A percentile compares a stretch with the other conserved stretches of the same genome.
Evolutionary conservation across 2,888 invertebrate species (phyloP).

Genomic region (Agrypnus murinus): DNA sequence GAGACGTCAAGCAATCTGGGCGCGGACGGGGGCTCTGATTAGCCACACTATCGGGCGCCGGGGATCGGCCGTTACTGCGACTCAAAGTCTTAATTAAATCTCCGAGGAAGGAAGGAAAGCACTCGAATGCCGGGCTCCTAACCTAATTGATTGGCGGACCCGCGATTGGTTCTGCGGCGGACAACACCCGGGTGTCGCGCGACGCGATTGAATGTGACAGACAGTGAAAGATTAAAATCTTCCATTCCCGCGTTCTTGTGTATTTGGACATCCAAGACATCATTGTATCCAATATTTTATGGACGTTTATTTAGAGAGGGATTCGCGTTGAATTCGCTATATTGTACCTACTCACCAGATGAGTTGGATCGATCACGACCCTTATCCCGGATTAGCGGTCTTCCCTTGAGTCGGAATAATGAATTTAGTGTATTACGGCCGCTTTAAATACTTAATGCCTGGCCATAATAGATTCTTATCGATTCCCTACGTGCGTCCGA

Average conservation of each 20-base stretch:
- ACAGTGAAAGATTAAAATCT: conserved; percentile 66
- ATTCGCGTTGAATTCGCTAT: conserved; percentile 39
- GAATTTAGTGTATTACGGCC: conserved; percentile 52
- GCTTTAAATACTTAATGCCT: conserved; percentile 51
- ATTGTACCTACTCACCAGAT: conserved; percentile 43
- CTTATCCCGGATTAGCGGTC: conserved; percentile 53
- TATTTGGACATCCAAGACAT: conserved; percentile 62
- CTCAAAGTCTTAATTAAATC: conserved; percentile 69
- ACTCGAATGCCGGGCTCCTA: conserved; percentile 60
- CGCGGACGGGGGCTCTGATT: conserved; percentile 59
- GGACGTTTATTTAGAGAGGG: conserved; percentile 63
- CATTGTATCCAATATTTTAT: conserved; percentile 63
- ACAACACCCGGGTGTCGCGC: conserved; percentile 58
- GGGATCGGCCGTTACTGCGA: conserved; percentile 60
- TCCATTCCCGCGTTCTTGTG: conserved; percentile 60
- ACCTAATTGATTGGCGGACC: conserved; percentile 67
- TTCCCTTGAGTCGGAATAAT: conserved; percentile 50
- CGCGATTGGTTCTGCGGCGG: conserved; percentile 62
- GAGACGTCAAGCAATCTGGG: conserved; percentile 52
- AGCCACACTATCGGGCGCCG: conserved; percentile 65
- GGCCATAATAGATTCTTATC: conserved; percentile 51
- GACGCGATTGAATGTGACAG: conserved; percentile 48
- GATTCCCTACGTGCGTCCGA: conserved; percentile 47
- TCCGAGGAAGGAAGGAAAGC: conserved; percentile 63
- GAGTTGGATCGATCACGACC: conserved; percentile 49